Conservation (phyloP, 2,888 invertebrate species). For the Xylophagus ater region DNA sequence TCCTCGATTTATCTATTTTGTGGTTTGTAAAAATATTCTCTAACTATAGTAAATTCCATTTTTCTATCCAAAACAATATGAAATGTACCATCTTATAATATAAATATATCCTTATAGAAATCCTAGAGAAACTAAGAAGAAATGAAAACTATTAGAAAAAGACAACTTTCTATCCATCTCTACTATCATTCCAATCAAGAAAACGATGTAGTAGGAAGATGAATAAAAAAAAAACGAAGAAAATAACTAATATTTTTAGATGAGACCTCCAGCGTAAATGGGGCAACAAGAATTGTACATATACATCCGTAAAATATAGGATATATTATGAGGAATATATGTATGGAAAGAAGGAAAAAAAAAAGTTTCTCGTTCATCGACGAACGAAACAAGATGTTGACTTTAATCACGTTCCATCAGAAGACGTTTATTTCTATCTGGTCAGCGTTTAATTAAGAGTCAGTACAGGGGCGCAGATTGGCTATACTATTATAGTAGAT, state of each 20-base stretch:
- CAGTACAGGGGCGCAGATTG: constrained; percentile 17
- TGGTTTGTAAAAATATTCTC: too few species aligned
- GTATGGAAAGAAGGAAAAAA: constrained; percentile 1
- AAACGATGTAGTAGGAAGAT: too few species aligned
- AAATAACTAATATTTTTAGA: constrained; percentile 6
- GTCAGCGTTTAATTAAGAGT: constrained; percentile 19
- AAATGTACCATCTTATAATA: too few species aligned
- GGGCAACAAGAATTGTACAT: neutral
- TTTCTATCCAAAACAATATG: too few species aligned
- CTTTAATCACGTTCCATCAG: constrained; percentile 16
- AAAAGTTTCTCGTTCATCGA: constrained; percentile 13
- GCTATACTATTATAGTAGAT: constrained; percentile 11
- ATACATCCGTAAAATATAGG: neutral
- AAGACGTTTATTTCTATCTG: constrained; percentile 18
- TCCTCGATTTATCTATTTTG: too few species aligned
- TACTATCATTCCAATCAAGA: too few species aligned
- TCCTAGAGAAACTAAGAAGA: too few species aligned
- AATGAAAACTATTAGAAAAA: too few species aligned
- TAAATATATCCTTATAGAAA: too few species aligned
- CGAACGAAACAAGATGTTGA: constrained; percentile 14
- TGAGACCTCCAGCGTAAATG: too few species aligned
- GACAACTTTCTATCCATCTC: too few species aligned
- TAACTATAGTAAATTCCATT: too few species aligned
- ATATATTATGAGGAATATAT: neutral
- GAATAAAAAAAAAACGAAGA: neutral